Evolutionary conservation across 2,797 vertebrate genomes (phyloP), one percentile per base, ranked within the genome.

Genomic region (Nannoperca obscura): DNA sequence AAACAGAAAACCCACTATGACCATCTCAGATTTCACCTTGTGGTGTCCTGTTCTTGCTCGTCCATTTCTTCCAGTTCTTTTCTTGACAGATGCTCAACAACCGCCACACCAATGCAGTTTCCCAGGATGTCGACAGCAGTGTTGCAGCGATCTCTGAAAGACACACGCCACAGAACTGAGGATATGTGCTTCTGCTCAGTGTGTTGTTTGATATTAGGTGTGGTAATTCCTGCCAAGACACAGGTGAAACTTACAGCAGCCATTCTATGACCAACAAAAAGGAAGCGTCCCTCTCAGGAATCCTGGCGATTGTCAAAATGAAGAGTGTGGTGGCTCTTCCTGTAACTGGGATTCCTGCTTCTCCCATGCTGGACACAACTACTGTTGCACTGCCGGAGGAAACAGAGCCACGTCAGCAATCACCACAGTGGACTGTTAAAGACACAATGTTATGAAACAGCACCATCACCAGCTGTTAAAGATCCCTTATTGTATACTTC

Each of bases 161-260:
- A 62, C 17, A 50, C 14, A 67, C 57, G 32, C 7, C 27, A 11
- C 13, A 47, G 13, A 47, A 30, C 7, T 10, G 52, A 7, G 53
- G 24, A 15, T 24, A 34, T 17, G 7, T 7, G 40, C 24, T 9
- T 34, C 38, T 46, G 47, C 42, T 11, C 54, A 52, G 19, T 17
- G 1, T 58, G 40, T 11, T 53, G 55, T 44, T 60, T 32, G 12
- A 42, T 20, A 1, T 64, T 36, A 54, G 13, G 24, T 55, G 40
- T 22, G 5, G 13, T 17, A 15, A 50, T 32, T 17, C 13, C 7
- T 57, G 24, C 14, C 34, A 66, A 13, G 46, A 36, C 19, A 12
- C 9, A 10, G 40, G 12, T 59, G 54, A 22, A 49, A 34, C 57
- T 40, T 30, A 67, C 46, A 78, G 9, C 55, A 78, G 19, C 36